Evolutionary conservation across 2,888 invertebrate genomes (phyloP), one percentile per base, ranked within the genome.

Genomic region (Muschampia staudingeri): DNA sequence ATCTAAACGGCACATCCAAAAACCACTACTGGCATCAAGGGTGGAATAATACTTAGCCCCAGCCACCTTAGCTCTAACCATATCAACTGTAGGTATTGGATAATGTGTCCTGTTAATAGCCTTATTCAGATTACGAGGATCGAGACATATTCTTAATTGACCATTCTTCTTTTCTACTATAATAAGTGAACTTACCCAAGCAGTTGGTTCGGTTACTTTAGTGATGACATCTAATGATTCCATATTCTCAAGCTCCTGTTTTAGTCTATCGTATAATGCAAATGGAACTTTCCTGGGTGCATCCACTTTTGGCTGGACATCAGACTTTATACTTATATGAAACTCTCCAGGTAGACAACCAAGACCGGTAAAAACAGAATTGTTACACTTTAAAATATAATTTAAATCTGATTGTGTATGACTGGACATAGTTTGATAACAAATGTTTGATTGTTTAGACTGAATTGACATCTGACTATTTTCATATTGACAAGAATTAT

Each of bases 201-300:
- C 61, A 8, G 61, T 61, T 61, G 61, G 61, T 8, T 61, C 25
- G 25, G 61, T 61, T 8, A 61, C 61, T 25, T 61, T 61, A 19
- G 25, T 25, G 12, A 61, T 61, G 25, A 61, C 61, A 61, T 61
- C 61, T 25, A 61, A 25, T 1, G 73, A 86, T 69, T 83, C 87
- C 86, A 87, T 84, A 37, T 78, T 83, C 11, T 85, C 80, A 34
- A 87, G 77, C 71, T 87, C 87, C 37, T 81, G 30, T 69, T 76
- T 65, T 8, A 87, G 78, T 70, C 72, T 82, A 19, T 82, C 12
- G 70, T 84, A 80, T 70, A 86, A 80, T 70, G 82, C 81, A 82
- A 87, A 84, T 65, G 86, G 87, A 44, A 87, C 70, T 34, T 84
- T 88, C 30, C 88, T 82, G 4, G 84, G 82, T 56, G 86, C 82